Evolutionary conservation across 2,888 invertebrate genomes (phyloP), one percentile per base, ranked within the genome.

Genomic region (Galeopsomyia nigrocyanea): DNA sequence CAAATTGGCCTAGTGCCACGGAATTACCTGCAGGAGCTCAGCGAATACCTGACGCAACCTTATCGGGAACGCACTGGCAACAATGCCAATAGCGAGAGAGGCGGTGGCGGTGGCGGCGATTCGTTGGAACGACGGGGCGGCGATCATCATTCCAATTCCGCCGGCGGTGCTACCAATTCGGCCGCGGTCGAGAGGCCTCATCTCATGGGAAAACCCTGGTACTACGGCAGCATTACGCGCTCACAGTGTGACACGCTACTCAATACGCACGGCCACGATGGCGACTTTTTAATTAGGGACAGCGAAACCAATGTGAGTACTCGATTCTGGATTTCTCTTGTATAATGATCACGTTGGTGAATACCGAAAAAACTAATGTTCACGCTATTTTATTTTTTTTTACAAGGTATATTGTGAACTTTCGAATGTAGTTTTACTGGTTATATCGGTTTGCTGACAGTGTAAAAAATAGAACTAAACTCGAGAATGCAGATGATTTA

Each of bases 231-330:
- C 86, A 95, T 99, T 84, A 94, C 98, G 60, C 92, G 99, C 82
- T 94, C 95, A 81, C 97, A 98, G 88, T 98, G 98, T 90, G 99
- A 99, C 89, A 93, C 93, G 81, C 90, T 99, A 86, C 92, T 99
- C 85, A 96, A 96, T 89, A 94, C 95, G 86, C 94, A 95, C 87
- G 99, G 97, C 19, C 94, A 95, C 84, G 97, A 99, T 88, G 99
- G 99, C 14, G 99, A 99, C 89, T 99, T 97, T 90, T 93, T 99
- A 84, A 97, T 99, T 83, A 90, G 99, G 80, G 99, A 99, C 89
- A 98, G 97, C 86, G 99, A 99, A 91, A 98, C 99, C 82, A 99
- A 98, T 89, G 99, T 98, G 87, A 93, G 94, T 90, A 74, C 26
- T 26, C 22, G 26, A 26, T 5, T 26, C n/a, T n/a, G n/a, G 5